A percentile compares a stretch with the other conserved stretches of the same genome.
These are phyloP conservation scores for Alosa alosa DNA, from an alignment of 2,113 vertebrate genomes.

Conservation along the genomic window DNA sequence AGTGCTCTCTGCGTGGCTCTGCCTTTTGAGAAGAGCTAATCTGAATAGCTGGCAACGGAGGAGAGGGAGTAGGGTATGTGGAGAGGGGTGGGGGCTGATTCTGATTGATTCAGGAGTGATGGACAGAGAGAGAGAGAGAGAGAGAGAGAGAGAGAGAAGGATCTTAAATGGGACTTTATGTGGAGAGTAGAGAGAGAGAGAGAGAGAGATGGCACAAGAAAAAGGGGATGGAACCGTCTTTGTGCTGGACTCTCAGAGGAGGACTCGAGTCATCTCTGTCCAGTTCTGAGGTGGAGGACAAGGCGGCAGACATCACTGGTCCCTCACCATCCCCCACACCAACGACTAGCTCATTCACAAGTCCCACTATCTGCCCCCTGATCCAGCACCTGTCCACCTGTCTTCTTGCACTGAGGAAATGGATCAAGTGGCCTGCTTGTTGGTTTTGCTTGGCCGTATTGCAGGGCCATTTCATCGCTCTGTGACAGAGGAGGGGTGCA, in stretches of 20 bases:
- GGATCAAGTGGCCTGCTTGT: neutral
- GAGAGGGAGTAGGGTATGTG: constrained; percentile 34
- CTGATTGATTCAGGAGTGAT: neutral
- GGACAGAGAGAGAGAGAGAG: constrained; percentile 53
- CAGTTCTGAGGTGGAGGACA: neutral
- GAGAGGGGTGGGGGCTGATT: neutral
- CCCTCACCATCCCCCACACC: neutral
- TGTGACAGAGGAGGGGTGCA: neutral
- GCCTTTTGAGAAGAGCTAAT: constrained; percentile 48
- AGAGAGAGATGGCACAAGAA: constrained; percentile 1
- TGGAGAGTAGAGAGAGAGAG: neutral
- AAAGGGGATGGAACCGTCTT: neutral
- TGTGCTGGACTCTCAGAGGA: neutral
- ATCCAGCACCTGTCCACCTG: neutral
- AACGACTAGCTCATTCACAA: neutral
- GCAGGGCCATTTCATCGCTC: neutral
- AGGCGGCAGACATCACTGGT: neutral
- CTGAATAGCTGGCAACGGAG: constrained; percentile 57
- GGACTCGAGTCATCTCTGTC: neutral
- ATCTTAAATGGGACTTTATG: no score
- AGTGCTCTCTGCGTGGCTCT: constrained; percentile 38
- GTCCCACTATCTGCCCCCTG: neutral
- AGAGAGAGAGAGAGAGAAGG: constrained; percentile 23
- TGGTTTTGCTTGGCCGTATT: neutral
- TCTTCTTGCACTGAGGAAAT: neutral